A percentile compares a stretch with the other conserved stretches of the same genome.
Conservation (phyloP, 2,888 invertebrate species). For the Ceramica pisi region DNA sequence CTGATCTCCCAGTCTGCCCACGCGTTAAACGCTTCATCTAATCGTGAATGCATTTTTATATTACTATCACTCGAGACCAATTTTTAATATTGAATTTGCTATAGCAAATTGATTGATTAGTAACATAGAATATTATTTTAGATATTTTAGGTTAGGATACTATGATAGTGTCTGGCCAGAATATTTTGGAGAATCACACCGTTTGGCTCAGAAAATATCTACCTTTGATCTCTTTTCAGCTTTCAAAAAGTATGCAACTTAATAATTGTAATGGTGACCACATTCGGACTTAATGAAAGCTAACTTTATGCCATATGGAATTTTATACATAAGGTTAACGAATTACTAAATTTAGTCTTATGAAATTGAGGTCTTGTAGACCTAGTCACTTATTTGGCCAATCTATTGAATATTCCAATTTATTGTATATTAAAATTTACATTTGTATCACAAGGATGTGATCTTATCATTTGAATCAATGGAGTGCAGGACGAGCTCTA, state of each 20-base stretch:
- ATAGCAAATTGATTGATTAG: conserved; percentile 88
- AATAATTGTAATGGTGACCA: conserved; percentile 88
- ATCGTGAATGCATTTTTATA: conserved; percentile 87
- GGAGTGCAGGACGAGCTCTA: conserved; percentile 90
- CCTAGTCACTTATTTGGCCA: conserved; percentile 91
- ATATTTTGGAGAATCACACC: conserved; percentile 91
- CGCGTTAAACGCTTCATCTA: conserved; percentile 82
- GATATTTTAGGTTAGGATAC: conserved; percentile 91
- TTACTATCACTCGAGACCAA: conserved; percentile 89
- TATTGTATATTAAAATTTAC: conserved; percentile 89
- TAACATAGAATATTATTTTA: conserved; percentile 89
- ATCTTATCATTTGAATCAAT: conserved; percentile 86
- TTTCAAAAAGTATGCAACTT: conserved; percentile 90
- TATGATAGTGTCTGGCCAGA: conserved; percentile 91
- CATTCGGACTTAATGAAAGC: conserved; percentile 90
- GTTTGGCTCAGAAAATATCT: conserved; percentile 91
- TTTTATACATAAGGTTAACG: conserved; percentile 90
- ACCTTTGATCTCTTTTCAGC: conserved; percentile 91
- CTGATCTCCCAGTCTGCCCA: conserved; percentile 65
- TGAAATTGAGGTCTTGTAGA: conserved; percentile 88
- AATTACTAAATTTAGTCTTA: conserved; percentile 91
- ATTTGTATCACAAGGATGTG: conserved; percentile 85
- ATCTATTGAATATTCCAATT: conserved; percentile 90
- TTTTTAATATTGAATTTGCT: conserved; percentile 89
- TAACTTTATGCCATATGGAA: conserved; percentile 91